A percentile compares a stretch with the other conserved stretches of the same genome.
Evolutionary conservation across 2,888 invertebrate species (phyloP).

Genomic region (Sabellastarte sp.): DNA sequence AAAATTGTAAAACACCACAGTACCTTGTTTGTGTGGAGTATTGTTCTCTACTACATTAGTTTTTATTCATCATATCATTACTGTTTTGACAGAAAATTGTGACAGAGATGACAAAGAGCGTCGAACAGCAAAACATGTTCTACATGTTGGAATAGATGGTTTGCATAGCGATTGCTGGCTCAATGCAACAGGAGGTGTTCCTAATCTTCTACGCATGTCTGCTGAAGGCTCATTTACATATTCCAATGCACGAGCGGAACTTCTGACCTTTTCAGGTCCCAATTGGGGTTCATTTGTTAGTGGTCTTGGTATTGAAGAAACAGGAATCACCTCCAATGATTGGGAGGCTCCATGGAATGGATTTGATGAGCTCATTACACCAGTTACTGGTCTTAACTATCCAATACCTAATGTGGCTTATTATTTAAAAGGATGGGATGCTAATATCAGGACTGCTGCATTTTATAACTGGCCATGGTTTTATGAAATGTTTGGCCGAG

Average conservation of each 20-base stretch:
- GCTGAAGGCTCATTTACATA: too few relatives aligned
- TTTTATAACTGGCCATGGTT: constrained; percentile 17
- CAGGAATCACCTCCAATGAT: not conserved
- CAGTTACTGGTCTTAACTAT: not conserved
- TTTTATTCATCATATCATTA: too few relatives aligned
- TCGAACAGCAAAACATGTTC: not conserved
- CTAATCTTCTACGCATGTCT: not conserved
- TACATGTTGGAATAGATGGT: not conserved
- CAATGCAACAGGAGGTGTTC: not conserved
- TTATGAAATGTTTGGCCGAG: not conserved
- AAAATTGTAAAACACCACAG: too few relatives aligned
- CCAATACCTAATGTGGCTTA: not conserved
- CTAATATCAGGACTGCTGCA: constrained; percentile 8
- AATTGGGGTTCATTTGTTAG: not conserved
- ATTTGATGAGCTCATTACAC: not conserved
- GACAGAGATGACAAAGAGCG: not conserved
- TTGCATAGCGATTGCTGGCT: not conserved
- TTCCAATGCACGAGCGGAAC: too few relatives aligned
- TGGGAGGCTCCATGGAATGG: not conserved
- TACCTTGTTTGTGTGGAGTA: too few relatives aligned
- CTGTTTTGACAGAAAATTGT: not conserved
- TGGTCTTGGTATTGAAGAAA: not conserved
- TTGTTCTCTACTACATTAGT: too few relatives aligned
- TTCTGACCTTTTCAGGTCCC: not conserved
- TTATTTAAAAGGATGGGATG: constrained; percentile 6